Conservation (phyloP, 2,113 vertebrate species). For the Neogobius melanostomus region DNA sequence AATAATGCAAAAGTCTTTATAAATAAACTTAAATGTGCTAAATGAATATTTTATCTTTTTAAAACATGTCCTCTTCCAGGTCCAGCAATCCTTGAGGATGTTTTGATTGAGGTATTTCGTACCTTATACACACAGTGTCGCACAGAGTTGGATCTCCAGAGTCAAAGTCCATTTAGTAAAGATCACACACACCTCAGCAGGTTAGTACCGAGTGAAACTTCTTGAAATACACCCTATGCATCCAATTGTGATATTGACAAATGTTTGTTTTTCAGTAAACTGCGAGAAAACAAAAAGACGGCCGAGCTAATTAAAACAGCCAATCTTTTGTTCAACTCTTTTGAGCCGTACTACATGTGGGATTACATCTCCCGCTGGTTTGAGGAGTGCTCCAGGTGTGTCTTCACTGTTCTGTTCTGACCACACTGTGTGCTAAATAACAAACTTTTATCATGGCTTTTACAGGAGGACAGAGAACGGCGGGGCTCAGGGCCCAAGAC, state of each 20-base stretch:
- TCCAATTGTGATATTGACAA: neutral
- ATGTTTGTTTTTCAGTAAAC: conserved; percentile 81
- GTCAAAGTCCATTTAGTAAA: conserved; percentile 90
- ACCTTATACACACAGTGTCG: conserved; percentile 92
- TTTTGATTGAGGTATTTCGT: conserved; percentile 95
- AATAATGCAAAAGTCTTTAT: too few species aligned
- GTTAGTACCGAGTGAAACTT: neutral
- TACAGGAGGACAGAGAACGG: conserved; percentile 84
- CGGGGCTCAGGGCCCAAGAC: conserved; percentile 71
- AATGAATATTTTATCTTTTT: neutral
- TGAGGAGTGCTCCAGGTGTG: conserved; percentile 96
- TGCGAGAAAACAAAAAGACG: conserved; percentile 97
- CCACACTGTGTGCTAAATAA: neutral
- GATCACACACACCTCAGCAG: conserved; percentile 91
- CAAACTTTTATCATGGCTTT: neutral
- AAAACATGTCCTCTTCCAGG: conserved; percentile 71
- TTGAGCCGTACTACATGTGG: conserved; percentile 99
- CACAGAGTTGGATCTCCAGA: conserved; percentile 90
- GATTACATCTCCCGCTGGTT: conserved; percentile 98
- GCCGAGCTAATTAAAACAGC: conserved; percentile 98
- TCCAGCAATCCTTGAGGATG: conserved; percentile 95
- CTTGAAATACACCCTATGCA: neutral
- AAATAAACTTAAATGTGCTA: too few species aligned
- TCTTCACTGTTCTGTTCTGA: neutral
- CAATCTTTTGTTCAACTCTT: conserved; percentile 98